Evolutionary conservation across 2,113 vertebrate species (phyloP).

Genomic region (Fulmarus glacialis): DNA sequence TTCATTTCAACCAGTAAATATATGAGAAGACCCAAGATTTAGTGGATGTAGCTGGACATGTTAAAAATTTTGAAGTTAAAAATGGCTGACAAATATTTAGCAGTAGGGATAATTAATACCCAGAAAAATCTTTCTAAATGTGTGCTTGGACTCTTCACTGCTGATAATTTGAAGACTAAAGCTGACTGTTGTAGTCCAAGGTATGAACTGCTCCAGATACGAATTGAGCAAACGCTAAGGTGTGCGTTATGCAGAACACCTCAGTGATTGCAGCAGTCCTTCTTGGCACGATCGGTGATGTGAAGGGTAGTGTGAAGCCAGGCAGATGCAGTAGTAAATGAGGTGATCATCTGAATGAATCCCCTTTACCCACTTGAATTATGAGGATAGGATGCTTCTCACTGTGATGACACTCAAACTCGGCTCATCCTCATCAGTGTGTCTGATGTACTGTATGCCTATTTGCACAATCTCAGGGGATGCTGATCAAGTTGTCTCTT

Average conservation of each 20-base stretch:
- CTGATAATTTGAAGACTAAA: background rate
- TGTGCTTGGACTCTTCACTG: background rate
- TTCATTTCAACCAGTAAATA: background rate
- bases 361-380: constrained; percentile 14
- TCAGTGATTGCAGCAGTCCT: background rate
- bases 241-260: background rate
- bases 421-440: background rate
- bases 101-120: background rate
- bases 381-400: constrained; percentile 8
- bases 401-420: background rate
- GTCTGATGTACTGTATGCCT: background rate
- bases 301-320: background rate
- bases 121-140: background rate
- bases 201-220: background rate
- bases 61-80: background rate
- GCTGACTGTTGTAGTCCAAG: background rate
- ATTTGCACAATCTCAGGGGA: background rate
- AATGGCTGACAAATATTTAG: background rate
- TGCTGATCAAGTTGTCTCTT: constrained; percentile 14
- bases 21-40: background rate
- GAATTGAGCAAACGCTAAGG: background rate
- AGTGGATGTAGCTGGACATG: background rate
- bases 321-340: background rate
- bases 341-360: background rate
- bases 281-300: accelerated